Base-by-base conservation (phyloP, 2,113 vertebrate species). In the Syngnathoides biaculeatus region DNA sequence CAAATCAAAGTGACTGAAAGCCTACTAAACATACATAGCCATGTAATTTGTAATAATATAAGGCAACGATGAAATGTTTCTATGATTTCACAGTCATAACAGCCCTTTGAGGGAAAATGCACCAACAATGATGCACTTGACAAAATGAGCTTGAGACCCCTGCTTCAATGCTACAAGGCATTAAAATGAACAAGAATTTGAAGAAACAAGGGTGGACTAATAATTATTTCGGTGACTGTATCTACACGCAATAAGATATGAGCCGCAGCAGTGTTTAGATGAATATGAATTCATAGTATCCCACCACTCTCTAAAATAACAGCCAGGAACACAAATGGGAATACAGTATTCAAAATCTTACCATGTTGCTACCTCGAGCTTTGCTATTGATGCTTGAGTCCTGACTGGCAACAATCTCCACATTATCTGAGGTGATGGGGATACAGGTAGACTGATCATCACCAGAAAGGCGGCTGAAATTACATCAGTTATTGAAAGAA, bases 361-460 rank as follows among this genome's bases (percentile, higher is more conserved):
- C 97, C 95, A 97, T 96, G 88, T 94, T 99, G 90, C 97, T 99
- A 19, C 97, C 97, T 67, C 96, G 93, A 64, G 97, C 96, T 82
- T 98, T 97, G 87, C 96, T 99, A 69, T 93, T 95, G 85, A 99
- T 98, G 88, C 94, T 95, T 5, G 97, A 98, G 81, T 98, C 96
- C 87, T 93, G 94, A 88, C 96, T 99, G n/a, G 97, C 95, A 61
- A 99, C 94, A 58, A 99, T 95, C 87, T 98, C 97, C 73, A 99
- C 96, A n/a, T 94, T 93, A 81, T 90, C 94, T 45, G 94, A 95
- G 27, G 91, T 92, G 80, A 99, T 98, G 75, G 95, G 90, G 60
- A 95, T 79, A 30, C 92, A 94, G 15, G 94, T 95, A 39, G 95
- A 96, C 40, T 93, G 93, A 81, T 98, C 95, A 8, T 97, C 95